Evolutionary conservation across 2,888 invertebrate species (phyloP).

Genomic region (Lissonota sp.): DNA sequence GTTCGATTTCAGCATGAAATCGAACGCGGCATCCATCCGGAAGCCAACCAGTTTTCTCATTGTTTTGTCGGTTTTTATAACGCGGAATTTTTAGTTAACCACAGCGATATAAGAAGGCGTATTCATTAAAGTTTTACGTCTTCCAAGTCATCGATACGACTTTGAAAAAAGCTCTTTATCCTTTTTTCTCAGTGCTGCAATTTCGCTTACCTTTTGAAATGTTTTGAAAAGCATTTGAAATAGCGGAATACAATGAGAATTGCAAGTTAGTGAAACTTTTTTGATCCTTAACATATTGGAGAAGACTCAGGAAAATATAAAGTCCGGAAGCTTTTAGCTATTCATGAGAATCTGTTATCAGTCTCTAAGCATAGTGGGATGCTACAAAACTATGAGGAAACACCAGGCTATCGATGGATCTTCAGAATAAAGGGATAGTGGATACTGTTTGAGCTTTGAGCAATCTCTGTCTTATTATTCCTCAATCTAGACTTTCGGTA

Average conservation of each 20-base stretch:
- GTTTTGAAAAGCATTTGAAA: too few relatives aligned
- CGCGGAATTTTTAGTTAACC: slow-evolving; percentile 66
- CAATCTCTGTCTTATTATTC: slow-evolving; percentile 71
- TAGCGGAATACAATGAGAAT: not conserved
- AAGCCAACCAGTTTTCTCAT: too few relatives aligned
- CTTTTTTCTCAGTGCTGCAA: not conserved
- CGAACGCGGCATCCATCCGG: too few relatives aligned
- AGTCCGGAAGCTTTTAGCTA: not conserved
- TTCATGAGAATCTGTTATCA: slow-evolving; percentile 1
- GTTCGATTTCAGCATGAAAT: too few relatives aligned
- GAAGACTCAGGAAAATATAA: not conserved
- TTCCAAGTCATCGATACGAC: slow-evolving; percentile 24
- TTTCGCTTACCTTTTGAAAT: not conserved
- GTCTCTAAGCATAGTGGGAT: not conserved
- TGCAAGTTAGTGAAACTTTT: not conserved
- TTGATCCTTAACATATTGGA: not conserved
- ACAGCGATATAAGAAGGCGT: slow-evolving; percentile 46
- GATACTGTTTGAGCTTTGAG: slow-evolving; percentile 38
- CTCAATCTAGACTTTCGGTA: slow-evolving; percentile 75
- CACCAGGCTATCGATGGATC: slow-evolving; percentile 3
- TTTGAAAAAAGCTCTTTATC: not conserved
- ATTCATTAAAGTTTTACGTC: slow-evolving; percentile 43
- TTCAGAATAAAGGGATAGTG: slow-evolving; percentile 37
- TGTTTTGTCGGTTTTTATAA: slow-evolving; percentile 72
- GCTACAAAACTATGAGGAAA: not conserved